Percentiles rank a stretch among this genome's conserved stretches.
Evolutionary conservation across 2,888 invertebrate genomes (phyloP).

Genomic region (Hypomecis punctinalis): DNA sequence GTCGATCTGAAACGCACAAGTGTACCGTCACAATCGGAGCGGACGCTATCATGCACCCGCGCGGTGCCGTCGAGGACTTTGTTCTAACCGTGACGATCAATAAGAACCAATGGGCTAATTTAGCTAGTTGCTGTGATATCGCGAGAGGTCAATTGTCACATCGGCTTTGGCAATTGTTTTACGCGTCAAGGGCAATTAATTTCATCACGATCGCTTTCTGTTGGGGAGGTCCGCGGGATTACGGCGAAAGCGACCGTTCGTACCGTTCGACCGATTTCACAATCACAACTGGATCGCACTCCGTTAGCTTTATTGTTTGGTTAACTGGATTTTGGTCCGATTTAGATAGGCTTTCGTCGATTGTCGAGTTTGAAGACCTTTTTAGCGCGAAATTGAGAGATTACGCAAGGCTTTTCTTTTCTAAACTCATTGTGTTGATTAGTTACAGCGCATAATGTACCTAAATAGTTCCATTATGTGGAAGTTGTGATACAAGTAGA

Average conservation of each 20-base stretch:
- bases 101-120: conserved; percentile 39
- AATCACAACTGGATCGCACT: conserved; percentile 31
- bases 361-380: conserved; percentile 13
- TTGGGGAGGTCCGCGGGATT: conserved; percentile 33
- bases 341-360: conserved; percentile 18
- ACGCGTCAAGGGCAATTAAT: conserved; percentile 44
- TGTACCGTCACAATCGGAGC: conserved; percentile 8
- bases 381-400: conserved; percentile 2
- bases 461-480: no score
- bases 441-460: background rate
- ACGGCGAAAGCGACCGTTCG: conserved; percentile 26
- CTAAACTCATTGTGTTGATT: background rate
- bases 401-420: background rate
- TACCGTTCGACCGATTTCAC: conserved; percentile 34
- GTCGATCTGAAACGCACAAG: conserved; percentile 82
- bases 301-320: conserved; percentile 32
- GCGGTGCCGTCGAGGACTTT: conserved; percentile 27
- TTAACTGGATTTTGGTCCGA: conserved; percentile 26
- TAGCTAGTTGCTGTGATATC: conserved; percentile 43
- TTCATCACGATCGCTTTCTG: conserved; percentile 41
- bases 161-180: conserved; percentile 43
- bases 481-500: no score
- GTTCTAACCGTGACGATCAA: conserved; percentile 30
- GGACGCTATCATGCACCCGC: conserved; percentile 25
- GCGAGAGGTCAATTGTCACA: conserved; percentile 38